Base-by-base conservation (phyloP, 2,888 invertebrate species). In the Zonitis immaculata region DNA sequence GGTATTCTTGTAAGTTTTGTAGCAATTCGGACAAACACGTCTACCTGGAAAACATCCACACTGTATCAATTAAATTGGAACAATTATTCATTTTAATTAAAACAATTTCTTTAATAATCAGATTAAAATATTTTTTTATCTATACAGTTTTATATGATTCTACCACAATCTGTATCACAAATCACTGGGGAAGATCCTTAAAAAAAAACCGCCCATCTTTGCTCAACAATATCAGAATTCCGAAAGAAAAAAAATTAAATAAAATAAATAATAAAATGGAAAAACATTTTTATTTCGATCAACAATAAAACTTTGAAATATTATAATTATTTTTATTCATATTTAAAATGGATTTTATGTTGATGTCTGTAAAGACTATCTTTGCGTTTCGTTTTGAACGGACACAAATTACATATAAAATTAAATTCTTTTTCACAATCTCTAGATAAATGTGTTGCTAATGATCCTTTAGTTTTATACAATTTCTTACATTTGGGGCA, bases 371-470 rank as follows among this genome's bases (percentile, higher is more conserved):
- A 12, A 11, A 45, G 16, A 8, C 30, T 27, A 8, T 45, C 28
- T 30, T 45, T 45, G 6, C 45, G 45, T 27, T 45, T 45, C 6
- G 45, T 28, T 30, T 28, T 45, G 27, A 22, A 45, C n/a, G 26
- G 28, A 35, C 47, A 47, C 14, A 47, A 8, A 18, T 20, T 25
- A 30, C 47, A 47, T 26, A 26, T 8, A 35, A 47, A 47, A 16
- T 12, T 35, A 30, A 35, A n/a, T 3, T 67, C 64, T 52, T 73
- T 74, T 20, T 72, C 73, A 54, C 78, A 78, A 54, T 77, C 77
- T 60, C 69, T 66, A 18, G 70, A 64, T 27, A 70, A 56, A 51
- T 77, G 77, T 39, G 75, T 72, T 22, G 65, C 70, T 47, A 77
- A 57, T 44, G 73, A 74, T 30, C 71, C 68, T 54, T 69, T 70